Conservation (phyloP, 37 sponge, comb jelly and placozoan genomes). For the Geodia barretti region DNA sequence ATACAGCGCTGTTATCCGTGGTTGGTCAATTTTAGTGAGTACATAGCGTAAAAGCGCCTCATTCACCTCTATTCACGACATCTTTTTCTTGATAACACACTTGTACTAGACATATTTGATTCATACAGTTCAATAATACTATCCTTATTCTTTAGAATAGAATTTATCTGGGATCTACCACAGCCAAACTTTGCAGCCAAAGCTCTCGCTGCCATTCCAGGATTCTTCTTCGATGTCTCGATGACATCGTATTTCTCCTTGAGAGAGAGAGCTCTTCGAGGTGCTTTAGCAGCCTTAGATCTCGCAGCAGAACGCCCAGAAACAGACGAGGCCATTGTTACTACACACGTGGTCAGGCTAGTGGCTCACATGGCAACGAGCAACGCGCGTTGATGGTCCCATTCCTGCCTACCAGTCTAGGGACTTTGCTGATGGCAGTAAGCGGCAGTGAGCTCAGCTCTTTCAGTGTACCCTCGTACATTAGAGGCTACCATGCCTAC, state of each 20-base stretch:
- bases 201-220: constrained; percentile 5
- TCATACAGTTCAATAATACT: constrained; percentile 24
- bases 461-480: too few species aligned
- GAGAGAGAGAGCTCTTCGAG: too few species aligned
- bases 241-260: too few species aligned
- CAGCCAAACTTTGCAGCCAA: constrained; percentile 40
- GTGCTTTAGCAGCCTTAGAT: too few species aligned
- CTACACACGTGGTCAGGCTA: too few species aligned
- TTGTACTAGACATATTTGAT: constrained; percentile 38
- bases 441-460: too few species aligned
- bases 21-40: constrained; percentile 45
- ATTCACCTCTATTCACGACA: constrained; percentile 54
- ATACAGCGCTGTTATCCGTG: constrained; percentile 13
- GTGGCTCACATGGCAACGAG: too few species aligned
- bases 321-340: too few species aligned
- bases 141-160: constrained; percentile 48
- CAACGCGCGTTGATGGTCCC: too few species aligned
- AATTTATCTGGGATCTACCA: constrained; percentile 46
- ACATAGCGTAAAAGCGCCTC: constrained; percentile 7
- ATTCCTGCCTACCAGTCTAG: too few species aligned
- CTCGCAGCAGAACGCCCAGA: too few species aligned
- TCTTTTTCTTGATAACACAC: constrained; percentile 48
- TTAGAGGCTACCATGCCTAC: constrained; percentile 48
- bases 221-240: background rate
- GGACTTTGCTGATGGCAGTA: too few species aligned